Base-by-base conservation (phyloP, 2,888 invertebrate genomes). In the Coremacera marginata region DNA sequence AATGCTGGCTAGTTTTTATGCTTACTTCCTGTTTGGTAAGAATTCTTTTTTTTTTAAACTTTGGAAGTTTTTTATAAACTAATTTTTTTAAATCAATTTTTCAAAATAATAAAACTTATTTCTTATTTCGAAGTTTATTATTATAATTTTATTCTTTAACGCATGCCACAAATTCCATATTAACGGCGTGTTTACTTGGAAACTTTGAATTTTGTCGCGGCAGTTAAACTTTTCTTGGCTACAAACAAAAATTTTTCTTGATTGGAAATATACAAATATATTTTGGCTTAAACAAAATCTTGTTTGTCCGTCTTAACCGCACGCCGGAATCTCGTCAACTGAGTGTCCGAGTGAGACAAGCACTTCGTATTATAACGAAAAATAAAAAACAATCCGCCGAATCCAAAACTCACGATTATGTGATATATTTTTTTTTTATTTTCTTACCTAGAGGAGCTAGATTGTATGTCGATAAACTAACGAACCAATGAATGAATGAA, bases 271-370 rank as follows among this genome's bases (percentile, higher is more conserved):
- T 73, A 8, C 72, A 63, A 75, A 68, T 31, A 55, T 55, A 5
- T n/a, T 63, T 27, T 63, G 63, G 25, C 31, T 44, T 27, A 65
- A 37, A 72, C 63, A 63, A 63, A 63, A 63, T 31, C 34, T 34
- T 19, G 55, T 55, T 62, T 67, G 75, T 51, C 80, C 80, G 88
- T 85, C 87, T 88, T 84, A 84, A 88, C 88, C 86, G 86, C 84
- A 84, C 84, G 88, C 88, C 87, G 85, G 85, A 85, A 84, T 87
- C 86, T 85, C 84, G 86, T 83, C 85, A 84, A 89, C 89, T 89
- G 89, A 88, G 84, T 87, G 84, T 83, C 85, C 84, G 84, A 86
- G 85, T 85, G 84, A 86, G 85, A 83, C 84, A 84, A 84, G 83
- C 85, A 84, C 86, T 87, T 85, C 85, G 86, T 88, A 89, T 87